A percentile compares a stretch with the other conserved stretches of the same genome.
Evolutionary conservation across 2,888 invertebrate species (phyloP).

Genomic region (Melinaea menophilus): DNA sequence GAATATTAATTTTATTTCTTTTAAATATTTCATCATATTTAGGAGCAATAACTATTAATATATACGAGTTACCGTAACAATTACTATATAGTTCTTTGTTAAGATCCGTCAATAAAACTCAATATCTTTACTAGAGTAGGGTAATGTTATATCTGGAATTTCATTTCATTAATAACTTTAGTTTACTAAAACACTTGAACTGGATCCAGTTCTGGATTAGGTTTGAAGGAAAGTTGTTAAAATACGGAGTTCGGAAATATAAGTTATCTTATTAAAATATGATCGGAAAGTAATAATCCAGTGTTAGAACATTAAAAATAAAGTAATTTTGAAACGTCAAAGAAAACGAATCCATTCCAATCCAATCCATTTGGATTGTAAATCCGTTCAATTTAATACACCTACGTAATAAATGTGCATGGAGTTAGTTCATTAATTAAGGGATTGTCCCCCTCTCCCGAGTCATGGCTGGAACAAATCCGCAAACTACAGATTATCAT

Average conservation of each 20-base stretch:
- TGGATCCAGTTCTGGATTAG: conserved; percentile 21
- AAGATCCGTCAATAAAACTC: background rate
- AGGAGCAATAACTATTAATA: too few species aligned
- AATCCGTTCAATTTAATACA: too few species aligned
- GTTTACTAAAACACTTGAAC: conserved; percentile 9
- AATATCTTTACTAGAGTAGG: background rate
- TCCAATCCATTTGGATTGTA: too few species aligned
- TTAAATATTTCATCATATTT: too few species aligned
- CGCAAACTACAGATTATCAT: background rate
- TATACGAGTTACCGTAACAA: too few species aligned
- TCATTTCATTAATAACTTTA: conserved; percentile 25
- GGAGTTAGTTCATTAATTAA: conserved; percentile 2
- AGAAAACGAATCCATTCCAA: too few species aligned
- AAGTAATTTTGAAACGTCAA: background rate
- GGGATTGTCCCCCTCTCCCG: background rate
- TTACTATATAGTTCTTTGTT: too few species aligned
- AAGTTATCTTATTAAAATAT: background rate
- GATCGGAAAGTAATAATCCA: background rate
- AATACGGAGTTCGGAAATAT: conserved; percentile 4
- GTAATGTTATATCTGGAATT: conserved; percentile 14
- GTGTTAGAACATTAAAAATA: background rate
- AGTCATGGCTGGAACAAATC: background rate
- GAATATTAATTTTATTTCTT: too few species aligned
- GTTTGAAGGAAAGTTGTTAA: conserved; percentile 13
- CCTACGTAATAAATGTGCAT: background rate